Base-by-base conservation (phyloP, 1,140 invertebrate species). In the Microplitis demolitor region DNA sequence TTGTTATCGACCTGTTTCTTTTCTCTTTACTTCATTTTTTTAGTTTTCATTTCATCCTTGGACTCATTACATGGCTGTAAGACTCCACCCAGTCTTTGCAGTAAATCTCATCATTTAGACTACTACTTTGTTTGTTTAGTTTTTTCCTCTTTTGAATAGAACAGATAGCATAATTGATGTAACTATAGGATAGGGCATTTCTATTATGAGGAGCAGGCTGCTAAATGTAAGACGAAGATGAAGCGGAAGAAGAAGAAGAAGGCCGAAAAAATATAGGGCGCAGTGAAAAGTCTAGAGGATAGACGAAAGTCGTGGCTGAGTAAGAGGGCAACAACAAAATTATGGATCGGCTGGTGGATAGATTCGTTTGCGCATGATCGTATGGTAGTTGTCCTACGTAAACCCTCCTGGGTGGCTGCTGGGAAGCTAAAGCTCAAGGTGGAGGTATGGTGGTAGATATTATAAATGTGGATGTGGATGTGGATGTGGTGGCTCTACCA, bases 341-440 rank as follows among this genome's bases (percentile, higher is more conserved):
- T 81, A 81, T 81, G 78, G 80, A 80, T 81, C 80, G 80, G 61
- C 67, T 66, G 63, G 69, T 76, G 68, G 71, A 75, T 45, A 72
- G 71, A 39, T 33, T 54, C 16, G 71, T 73, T 33, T 79, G 80
- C 80, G 80, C 80, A 81, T 81, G 80, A 80, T 16, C 77, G 74
- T 76, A 74, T 76, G 74, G 68, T 72, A 63, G 75, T 73, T 69
- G 50, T 72, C 64, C 73, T 64, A 72, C 74, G 74, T 69, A 75
- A 73, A 63, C 68, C 73, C 60, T 58, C 73, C 62, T 66, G 37
- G 5, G 31, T 31, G 14, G 14, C 63, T 51, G 53, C 53, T 50
- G 50, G 11, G 16, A 45, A 45, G 6, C 39, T 45, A 45, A 45
- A 16, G 45, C 64, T 35, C 58, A 68, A 34, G 39, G 6, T 50